Evolutionary conservation across 92 coral and sea anemone species (phyloP), one percentile per base, ranked within the genome.

Genomic region (Zoanthus sansibaricus): DNA sequence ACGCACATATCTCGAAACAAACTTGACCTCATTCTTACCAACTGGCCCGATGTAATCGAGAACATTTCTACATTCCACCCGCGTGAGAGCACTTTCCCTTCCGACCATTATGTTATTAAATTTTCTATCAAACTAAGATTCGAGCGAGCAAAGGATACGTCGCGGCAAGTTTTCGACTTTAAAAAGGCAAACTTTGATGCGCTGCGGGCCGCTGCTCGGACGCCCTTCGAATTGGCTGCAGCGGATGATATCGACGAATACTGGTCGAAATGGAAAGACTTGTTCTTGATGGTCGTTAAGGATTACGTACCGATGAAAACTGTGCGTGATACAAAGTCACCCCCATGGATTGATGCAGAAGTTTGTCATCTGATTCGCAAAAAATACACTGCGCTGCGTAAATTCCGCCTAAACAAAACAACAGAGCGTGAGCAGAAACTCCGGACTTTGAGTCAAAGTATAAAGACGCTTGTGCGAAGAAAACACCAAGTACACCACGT

Each of bases 281-380:
- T 33, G 42, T 33, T 33, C 42, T 33, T 33, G 42, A 33, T 33
- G 42, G 42, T 3, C 42, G 42, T 33, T 3, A 33, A 33, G 42
- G 42, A 33, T 33, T 33, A 33, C 42, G 42, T 33, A 33, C 42
- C 42, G 42, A 33, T 33, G 42, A 33, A 33, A 33, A 33, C 68
- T 5, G 68, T 9, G n/a, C 17, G 15, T 61, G 80, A 87, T 47
- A 79, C 52, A 14, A 89, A 86, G 61, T 51, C 92, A 15, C 91
- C 88, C 46, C 86, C 84, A 4, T 92, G 94, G 94, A 89, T 89
- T 55, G 92, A 92, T 47, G 83, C 86, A 8, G 92, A 92, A 70
- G 86, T 86, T 4, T 75, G 88, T 18, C 86, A 78, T 55, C 15
- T 61, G 59, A 59, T 93, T 18, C 93, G 92, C 7, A 93, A 88